A percentile compares a stretch with the other conserved stretches of the same genome.
Evolutionary conservation across 2,888 invertebrate species (phyloP).

Genomic region (Cryptus armator): DNA sequence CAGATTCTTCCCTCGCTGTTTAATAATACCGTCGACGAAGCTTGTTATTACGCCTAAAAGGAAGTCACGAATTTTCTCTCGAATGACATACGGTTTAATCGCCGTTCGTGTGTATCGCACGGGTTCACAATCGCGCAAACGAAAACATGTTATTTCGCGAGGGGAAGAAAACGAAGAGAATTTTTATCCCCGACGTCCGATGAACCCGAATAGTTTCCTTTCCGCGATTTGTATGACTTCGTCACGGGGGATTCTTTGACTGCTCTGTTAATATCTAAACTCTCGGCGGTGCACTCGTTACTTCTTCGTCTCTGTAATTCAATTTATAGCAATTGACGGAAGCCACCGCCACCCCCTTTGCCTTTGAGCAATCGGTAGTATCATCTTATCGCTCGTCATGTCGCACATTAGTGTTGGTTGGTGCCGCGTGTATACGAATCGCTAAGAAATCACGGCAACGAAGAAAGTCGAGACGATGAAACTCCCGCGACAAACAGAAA

Average conservation of each 20-base stretch:
- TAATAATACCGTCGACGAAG: conserved; percentile 31
- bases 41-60: conserved; percentile 28
- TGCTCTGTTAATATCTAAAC: conserved; percentile 43
- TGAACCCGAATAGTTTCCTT: conserved; percentile 8
- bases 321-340: conserved; percentile 76
- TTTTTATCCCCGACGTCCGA: background rate
- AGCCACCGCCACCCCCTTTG: conserved; percentile 55
- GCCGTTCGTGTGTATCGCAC: background rate
- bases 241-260: conserved; percentile 43
- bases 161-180: background rate
- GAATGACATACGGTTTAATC: conserved; percentile 34
- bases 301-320: conserved; percentile 63
- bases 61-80: conserved; percentile 16
- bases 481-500: background rate
- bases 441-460: background rate
- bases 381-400: conserved; percentile 57
- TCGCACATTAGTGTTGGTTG: background rate
- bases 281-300: conserved; percentile 51
- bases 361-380: conserved; percentile 39
- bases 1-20: conserved; percentile 13
- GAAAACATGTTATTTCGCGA: background rate
- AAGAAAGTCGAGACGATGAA: background rate
- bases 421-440: background rate
- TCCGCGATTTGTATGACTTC: background rate
- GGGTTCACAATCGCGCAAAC: background rate